Evolutionary conservation across 2,888 invertebrate genomes (phyloP).

Genomic region (Iselma pallidipennis): DNA sequence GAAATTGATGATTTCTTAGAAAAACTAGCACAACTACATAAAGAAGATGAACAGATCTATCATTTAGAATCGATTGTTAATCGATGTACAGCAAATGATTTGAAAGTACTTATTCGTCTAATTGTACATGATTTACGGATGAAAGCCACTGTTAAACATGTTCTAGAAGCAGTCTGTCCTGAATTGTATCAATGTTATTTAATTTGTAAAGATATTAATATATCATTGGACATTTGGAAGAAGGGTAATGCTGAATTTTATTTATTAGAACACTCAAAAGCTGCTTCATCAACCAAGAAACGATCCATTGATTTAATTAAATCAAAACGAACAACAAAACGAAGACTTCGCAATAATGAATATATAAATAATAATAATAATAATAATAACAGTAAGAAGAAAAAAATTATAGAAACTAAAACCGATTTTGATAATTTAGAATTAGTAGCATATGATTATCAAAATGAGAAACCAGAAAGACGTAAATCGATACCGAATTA

Average conservation of each 20-base stretch:
- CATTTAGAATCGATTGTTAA: slow-evolving; percentile 74
- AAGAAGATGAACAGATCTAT: slow-evolving; percentile 83
- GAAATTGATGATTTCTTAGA: slow-evolving; percentile 79
- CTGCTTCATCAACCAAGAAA: not conserved
- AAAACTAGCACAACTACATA: slow-evolving; percentile 74
- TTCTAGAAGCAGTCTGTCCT: slow-evolving; percentile 84
- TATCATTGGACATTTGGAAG: slow-evolving; percentile 63
- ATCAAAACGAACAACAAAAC: not conserved
- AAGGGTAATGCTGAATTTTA: not conserved
- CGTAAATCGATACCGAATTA: slow-evolving; percentile 57
- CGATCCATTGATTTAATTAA: not conserved
- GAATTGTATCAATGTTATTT: slow-evolving; percentile 90
- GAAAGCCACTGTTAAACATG: slow-evolving; percentile 90
- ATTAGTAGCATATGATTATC: not conserved
- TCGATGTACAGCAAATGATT: slow-evolving; percentile 79
- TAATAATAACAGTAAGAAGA: slow-evolving; percentile 1
- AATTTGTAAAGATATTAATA: slow-evolving; percentile 75
- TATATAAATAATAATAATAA: not conserved
- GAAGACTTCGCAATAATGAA: not conserved
- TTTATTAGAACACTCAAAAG: not conserved
- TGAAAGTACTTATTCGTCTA: slow-evolving; percentile 80
- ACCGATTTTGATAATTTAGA: slow-evolving; percentile 1
- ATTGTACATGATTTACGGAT: slow-evolving; percentile 92
- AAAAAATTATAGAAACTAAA: slow-evolving; percentile 16
- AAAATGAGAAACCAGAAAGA: slow-evolving; percentile 23